Base-by-base conservation (phyloP, 2,888 invertebrate species). In the Cheilosia variabilis region DNA sequence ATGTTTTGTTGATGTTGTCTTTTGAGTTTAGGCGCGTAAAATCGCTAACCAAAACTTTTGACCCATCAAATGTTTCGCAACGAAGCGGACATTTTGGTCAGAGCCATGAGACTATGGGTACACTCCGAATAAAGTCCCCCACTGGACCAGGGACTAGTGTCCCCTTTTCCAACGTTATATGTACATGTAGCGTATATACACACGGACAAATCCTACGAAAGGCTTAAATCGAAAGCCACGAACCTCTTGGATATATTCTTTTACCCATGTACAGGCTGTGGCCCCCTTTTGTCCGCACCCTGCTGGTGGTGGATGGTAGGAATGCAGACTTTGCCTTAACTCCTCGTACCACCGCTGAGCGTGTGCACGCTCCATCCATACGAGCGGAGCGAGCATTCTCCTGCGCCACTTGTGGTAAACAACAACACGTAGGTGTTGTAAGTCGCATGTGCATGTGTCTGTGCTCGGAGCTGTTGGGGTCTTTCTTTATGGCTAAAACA, bases 351-450 rank as follows among this genome's bases (percentile, higher is more conserved):
- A 47, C 57, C 37, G 57, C 43, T 41, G 71, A 55, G 50, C 71
- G 47, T 37, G 37, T 37, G 58, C 45, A 57, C 52, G 57, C 69
- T 63, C 47, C 76, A 77, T 57, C 69, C 69, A 68, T 65, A 55
- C 68, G 79, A 73, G 69, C 65, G 34, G 73, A 79, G 68, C 65
- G 17, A 10, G 17, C 73, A 53, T 79, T 79, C 79, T 69, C 73
- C 83, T 79, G 79, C 62, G 58, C 75, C 80, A 80, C 86, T 86
- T 86, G 86, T 86, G 86, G 80, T 86, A 80, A 86, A 76, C 72
- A 84, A 37, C 63, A 76, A 81, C 81, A 86, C 86, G 86, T 86
- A 86, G 86, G 86, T 86, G 86, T 86, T 86, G 86, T 86, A 72
- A 81, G 72, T 81, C 55, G 76, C 52, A 13, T 62, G 24, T 62